Conservation (phyloP, 2,797 vertebrate species). For the Mionectes olivaceus region DNA sequence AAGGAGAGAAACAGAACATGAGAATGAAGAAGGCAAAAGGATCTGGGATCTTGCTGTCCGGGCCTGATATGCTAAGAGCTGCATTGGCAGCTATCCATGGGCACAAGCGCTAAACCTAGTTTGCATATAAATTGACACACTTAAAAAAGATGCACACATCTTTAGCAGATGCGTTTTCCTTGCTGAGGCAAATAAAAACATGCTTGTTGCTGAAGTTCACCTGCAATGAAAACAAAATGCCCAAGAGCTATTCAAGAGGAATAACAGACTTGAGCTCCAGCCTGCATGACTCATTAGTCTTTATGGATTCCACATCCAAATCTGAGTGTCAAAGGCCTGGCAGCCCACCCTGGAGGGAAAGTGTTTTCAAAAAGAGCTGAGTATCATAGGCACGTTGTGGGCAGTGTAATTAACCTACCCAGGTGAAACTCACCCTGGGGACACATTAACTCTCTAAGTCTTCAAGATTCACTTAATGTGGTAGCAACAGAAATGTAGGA, state of each 20-base stretch:
- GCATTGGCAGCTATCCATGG: slow-evolving; percentile 57
- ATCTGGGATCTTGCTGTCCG: neutral
- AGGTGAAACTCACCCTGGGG: slow-evolving; percentile 18
- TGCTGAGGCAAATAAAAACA: slow-evolving; percentile 68
- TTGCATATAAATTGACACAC: slow-evolving; percentile 78
- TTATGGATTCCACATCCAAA: slow-evolving; percentile 63
- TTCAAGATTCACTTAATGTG: neutral
- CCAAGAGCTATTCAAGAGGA: slow-evolving; percentile 58
- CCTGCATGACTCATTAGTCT: slow-evolving; percentile 64
- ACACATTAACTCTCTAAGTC: neutral
- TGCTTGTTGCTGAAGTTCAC: slow-evolving; percentile 58
- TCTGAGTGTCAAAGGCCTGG: slow-evolving; percentile 10
- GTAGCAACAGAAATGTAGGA: neutral
- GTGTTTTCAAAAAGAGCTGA: slow-evolving; percentile 20
- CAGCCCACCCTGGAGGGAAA: neutral
- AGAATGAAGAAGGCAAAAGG: neutral
- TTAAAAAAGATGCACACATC: slow-evolving; percentile 64
- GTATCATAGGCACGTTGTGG: neutral
- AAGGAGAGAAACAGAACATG: neutral
- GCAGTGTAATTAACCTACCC: slow-evolving; percentile 19
- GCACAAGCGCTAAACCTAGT: slow-evolving; percentile 67
- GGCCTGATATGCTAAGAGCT: slow-evolving; percentile 39
- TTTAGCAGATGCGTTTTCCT: slow-evolving; percentile 70
- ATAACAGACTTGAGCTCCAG: slow-evolving; percentile 44
- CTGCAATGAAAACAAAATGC: slow-evolving; percentile 69